Evolutionary conservation across 2,888 invertebrate species (phyloP).

Genomic region (Lordiphosa andalusiaca): DNA sequence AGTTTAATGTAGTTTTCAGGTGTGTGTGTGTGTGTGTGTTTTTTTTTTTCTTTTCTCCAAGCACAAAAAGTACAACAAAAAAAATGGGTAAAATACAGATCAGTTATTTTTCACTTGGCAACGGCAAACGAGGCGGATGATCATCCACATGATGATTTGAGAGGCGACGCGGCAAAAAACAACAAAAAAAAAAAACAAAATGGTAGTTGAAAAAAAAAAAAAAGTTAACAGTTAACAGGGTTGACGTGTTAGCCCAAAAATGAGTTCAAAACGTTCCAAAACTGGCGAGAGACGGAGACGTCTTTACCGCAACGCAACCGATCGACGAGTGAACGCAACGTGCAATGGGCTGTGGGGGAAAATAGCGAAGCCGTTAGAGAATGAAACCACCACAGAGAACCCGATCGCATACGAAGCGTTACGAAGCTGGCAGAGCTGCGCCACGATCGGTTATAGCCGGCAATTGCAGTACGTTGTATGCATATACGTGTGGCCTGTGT

Average conservation of each 20-base stretch:
- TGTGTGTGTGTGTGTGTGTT: no score
- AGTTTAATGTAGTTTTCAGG: slow-evolving; percentile 13
- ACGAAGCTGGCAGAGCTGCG: slow-evolving; percentile 21
- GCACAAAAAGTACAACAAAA: slow-evolving; percentile 22
- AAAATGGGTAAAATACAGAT: slow-evolving; percentile 8
- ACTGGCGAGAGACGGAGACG: slow-evolving; percentile 24
- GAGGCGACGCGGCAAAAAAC: slow-evolving; percentile 2
- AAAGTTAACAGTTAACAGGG: slow-evolving; percentile 5
- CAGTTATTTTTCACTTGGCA: slow-evolving; percentile 19
- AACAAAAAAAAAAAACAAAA: no score
- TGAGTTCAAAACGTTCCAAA: background rate
- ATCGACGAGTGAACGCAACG: slow-evolving; percentile 73
- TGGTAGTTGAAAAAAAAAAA: background rate
- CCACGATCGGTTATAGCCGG: slow-evolving; percentile 22
- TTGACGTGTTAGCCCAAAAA: slow-evolving; percentile 9
- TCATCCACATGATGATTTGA: slow-evolving; percentile 5
- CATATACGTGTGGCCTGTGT: background rate
- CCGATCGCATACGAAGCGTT: slow-evolving; percentile 6
- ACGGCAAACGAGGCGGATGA: slow-evolving; percentile 4
- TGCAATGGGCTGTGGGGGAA: slow-evolving; percentile 58
- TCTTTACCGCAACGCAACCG: slow-evolving; percentile 65
- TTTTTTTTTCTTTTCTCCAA: background rate
- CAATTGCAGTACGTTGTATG: background rate
- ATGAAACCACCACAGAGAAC: slow-evolving; percentile 8
- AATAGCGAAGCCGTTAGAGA: slow-evolving; percentile 52